A percentile compares a stretch with the other conserved stretches of the same genome.
Conservation (phyloP, 2,113 vertebrate species). For the Oenanthe melanoleuca region DNA sequence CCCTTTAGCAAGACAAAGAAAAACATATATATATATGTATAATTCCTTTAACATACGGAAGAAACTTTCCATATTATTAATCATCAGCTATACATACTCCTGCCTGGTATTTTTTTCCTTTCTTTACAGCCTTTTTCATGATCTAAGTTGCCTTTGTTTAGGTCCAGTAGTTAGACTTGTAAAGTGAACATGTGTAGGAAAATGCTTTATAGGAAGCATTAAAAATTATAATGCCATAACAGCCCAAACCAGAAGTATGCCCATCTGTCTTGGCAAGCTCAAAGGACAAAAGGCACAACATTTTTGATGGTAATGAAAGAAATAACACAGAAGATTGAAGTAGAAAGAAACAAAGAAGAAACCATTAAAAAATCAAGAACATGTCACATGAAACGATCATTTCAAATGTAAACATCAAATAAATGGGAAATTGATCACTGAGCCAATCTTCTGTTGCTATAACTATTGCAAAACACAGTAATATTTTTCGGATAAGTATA, state of each 20-base stretch:
- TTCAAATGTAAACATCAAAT: neutral
- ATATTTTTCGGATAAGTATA: neutral
- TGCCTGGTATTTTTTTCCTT: no score
- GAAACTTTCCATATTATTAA: neutral
- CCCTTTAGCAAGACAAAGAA: neutral
- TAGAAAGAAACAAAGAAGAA: neutral
- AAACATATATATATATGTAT: neutral
- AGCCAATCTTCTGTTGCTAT: neutral
- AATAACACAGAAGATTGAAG: neutral
- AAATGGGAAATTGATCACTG: slow-evolving; percentile 12
- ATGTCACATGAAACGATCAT: neutral
- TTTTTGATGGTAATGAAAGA: neutral
- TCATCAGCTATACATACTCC: rapidly evolving
- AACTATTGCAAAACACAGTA: neutral
- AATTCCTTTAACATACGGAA: neutral
- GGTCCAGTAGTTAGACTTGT: neutral
- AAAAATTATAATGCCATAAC: neutral
- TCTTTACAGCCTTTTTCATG: neutral
- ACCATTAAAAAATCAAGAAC: neutral
- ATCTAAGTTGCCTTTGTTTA: neutral
- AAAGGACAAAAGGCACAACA: neutral
- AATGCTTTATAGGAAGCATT: neutral
- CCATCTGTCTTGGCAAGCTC: neutral
- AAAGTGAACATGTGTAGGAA: neutral
- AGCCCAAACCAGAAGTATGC: neutral